phyloP scores from a whole-genome alignment of 2,888 invertebrate species.

The Patella pellucida region DNA sequence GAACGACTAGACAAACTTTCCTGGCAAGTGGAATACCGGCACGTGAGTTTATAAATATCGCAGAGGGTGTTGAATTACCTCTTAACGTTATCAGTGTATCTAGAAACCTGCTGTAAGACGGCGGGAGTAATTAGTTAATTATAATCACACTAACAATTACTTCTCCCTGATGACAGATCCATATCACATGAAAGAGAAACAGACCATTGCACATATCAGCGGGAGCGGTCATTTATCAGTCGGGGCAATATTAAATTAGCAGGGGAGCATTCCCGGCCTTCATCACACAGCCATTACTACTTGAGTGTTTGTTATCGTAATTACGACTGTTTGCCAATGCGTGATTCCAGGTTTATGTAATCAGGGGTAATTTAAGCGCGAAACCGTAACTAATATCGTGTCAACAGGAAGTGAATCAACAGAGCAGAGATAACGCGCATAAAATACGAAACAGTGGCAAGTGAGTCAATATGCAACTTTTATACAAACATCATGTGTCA shows the following conservation, averaged over 20 bases:
- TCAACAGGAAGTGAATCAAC: slow-evolving; percentile 4
- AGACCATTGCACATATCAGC: slow-evolving; percentile 7
- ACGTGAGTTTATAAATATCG: too few species aligned
- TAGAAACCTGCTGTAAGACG: not conserved
- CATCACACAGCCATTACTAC: not conserved
- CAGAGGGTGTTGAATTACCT: not conserved
- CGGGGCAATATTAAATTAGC: slow-evolving; percentile 3
- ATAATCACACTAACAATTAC: slow-evolving; percentile 5
- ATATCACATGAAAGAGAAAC: slow-evolving; percentile 12
- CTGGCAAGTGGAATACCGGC: too few species aligned
- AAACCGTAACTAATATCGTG: slow-evolving; percentile 9
- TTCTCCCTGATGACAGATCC: slow-evolving; percentile 11
- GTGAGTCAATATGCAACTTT: not conserved
- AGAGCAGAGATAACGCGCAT: not conserved
- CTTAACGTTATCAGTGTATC: not conserved
- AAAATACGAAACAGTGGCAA: not conserved
- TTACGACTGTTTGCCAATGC: slow-evolving; percentile 10
- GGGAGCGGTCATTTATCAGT: slow-evolving; percentile 10
- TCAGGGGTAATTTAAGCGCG: slow-evolving; percentile 7
- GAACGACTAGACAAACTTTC: too few species aligned
- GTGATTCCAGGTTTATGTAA: slow-evolving; percentile 9
- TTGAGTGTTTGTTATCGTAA: slow-evolving; percentile 8
- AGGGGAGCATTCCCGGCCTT: slow-evolving; percentile 9
- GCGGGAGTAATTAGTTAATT: not conserved
- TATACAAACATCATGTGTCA: too few species aligned